phyloP scores from a whole-genome alignment of 2,113 vertebrate genomes.

The Sylvia atricapilla region DNA sequence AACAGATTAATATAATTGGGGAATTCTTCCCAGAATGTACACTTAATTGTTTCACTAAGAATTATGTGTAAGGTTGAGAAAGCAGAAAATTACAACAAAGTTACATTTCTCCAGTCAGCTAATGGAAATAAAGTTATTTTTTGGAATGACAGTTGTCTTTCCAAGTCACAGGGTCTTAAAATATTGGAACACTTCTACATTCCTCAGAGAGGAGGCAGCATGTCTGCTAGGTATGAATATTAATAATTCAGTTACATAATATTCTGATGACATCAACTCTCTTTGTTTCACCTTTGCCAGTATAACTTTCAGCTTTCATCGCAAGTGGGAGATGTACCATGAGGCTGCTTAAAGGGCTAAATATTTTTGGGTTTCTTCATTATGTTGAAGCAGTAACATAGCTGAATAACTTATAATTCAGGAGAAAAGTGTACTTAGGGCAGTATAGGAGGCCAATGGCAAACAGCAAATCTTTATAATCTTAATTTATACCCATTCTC shows the following conservation, averaged over 20 bases:
- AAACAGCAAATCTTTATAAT: neutral
- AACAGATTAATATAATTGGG: neutral
- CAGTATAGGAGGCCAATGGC: neutral
- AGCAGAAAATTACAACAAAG: neutral
- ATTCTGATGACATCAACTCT: neutral
- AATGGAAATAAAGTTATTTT: neutral
- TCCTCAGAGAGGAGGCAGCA: neutral
- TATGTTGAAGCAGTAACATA: neutral
- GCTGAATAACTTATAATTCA: neutral
- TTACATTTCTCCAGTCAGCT: neutral
- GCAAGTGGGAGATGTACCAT: neutral
- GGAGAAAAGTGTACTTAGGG: neutral
- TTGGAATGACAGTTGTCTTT: neutral
- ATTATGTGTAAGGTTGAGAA: neutral
- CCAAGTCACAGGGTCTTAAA: neutral
- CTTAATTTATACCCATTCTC: neutral
- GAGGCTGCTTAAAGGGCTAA: neutral
- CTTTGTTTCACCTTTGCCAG: neutral
- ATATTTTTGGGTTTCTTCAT: neutral
- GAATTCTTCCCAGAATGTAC: neutral
- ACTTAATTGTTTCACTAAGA: neutral
- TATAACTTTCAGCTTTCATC: neutral
- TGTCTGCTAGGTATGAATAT: neutral
- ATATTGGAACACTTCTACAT: neutral
- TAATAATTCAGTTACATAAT: neutral